phyloP scores from a whole-genome alignment of 2,113 vertebrate genomes.

The Heptranchias perlo region DNA sequence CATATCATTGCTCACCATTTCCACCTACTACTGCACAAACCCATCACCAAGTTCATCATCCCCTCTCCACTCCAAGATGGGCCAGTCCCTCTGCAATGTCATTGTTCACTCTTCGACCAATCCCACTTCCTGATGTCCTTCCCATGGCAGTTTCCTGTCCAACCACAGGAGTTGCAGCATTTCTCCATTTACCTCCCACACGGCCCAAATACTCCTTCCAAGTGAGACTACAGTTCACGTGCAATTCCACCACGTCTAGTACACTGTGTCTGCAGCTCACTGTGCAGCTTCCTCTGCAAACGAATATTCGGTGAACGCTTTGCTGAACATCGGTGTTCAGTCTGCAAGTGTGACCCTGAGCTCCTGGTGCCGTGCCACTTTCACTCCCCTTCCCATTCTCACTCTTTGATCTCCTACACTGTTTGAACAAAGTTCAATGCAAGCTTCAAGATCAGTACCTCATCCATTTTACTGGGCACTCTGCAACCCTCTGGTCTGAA shows the following conservation, averaged over 20 bases:
- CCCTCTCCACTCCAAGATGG: background rate
- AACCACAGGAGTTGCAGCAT: background rate
- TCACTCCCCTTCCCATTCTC: no score
- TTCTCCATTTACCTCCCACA: background rate
- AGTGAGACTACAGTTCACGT: background rate
- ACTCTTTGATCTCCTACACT: background rate
- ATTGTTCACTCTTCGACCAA: background rate
- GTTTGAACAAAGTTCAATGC: background rate
- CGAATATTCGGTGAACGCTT: background rate
- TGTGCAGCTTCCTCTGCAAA: background rate
- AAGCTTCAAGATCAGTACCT: background rate
- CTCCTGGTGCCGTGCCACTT: background rate
- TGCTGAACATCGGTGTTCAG: background rate
- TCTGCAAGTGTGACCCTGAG: background rate
- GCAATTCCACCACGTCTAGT: background rate
- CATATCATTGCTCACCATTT: background rate
- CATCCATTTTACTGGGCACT: background rate
- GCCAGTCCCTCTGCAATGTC: background rate
- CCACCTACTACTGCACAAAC: background rate
- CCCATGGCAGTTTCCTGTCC: no score
- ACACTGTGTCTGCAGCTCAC: background rate
- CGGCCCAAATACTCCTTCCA: background rate
- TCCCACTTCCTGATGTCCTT: background rate
- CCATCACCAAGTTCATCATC: background rate
- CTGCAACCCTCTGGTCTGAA: background rate